Conservation (phyloP, 2,888 invertebrate genomes). For the Coelogynopora nodosa region DNA sequence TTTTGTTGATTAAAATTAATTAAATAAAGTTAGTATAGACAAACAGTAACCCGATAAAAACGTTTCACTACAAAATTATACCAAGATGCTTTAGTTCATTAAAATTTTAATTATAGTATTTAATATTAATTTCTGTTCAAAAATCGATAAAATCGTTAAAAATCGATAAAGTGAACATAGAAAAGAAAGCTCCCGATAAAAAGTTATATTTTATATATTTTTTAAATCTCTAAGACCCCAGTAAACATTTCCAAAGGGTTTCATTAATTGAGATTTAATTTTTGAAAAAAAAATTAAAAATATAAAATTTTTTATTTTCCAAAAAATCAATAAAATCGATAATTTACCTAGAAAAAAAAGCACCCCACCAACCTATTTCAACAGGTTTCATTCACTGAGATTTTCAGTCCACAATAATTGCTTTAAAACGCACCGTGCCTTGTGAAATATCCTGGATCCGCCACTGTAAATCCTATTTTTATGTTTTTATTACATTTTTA, state of each 20-base stretch:
- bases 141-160: not conserved
- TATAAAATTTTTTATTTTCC: too few species aligned
- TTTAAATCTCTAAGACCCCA: slow-evolving; percentile 22
- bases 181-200: slow-evolving; percentile 4
- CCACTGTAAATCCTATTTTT: too few species aligned
- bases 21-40: not conserved
- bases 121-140: not conserved
- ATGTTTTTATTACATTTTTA: too few species aligned
- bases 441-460: not conserved
- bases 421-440: not conserved
- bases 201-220: slow-evolving; percentile 20
- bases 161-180: not conserved
- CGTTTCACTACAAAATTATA: not conserved
- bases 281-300: too few species aligned
- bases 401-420: not conserved
- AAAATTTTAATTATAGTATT: not conserved
- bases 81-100: not conserved
- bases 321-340: not conserved
- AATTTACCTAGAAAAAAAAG: not conserved
- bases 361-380: not conserved
- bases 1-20: not conserved
- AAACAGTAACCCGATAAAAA: not conserved
- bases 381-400: not conserved
- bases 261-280: not conserved
- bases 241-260: slow-evolving; percentile 10